These are phyloP conservation scores for Zootermopsis nevadensis DNA, from an alignment of 2,888 invertebrate species.

Conservation along the genomic window DNA sequence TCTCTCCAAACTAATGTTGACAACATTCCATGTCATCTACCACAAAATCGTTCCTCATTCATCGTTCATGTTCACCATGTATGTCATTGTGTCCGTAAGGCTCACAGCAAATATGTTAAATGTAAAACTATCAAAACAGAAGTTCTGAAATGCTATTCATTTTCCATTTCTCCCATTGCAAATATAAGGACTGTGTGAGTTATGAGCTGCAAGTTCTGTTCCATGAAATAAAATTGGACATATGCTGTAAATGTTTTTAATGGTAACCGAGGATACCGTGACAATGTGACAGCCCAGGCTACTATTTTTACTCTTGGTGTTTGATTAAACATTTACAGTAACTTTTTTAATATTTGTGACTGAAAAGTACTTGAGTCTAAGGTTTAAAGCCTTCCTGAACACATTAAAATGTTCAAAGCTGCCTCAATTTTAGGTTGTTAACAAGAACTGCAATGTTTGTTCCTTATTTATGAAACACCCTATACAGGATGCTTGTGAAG, in stretches of 20 bases:
- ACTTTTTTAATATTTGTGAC: too few relatives aligned
- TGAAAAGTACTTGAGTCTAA: too few relatives aligned
- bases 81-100: not conserved
- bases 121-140: too few relatives aligned
- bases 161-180: not conserved
- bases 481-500: not conserved
- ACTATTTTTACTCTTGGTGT: too few relatives aligned
- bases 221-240: not conserved
- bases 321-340: too few relatives aligned
- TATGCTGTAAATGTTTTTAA: not conserved
- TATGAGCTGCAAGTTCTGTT: not conserved
- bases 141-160: not conserved
- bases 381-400: too few relatives aligned
- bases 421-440: not conserved
- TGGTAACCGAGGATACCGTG: not conserved
- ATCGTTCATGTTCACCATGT: not conserved
- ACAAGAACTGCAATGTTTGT: not conserved
- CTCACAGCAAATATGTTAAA: not conserved
- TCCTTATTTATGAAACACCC: conserved; percentile 21
- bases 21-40: too few relatives aligned
- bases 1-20: too few relatives aligned
- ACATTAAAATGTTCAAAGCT: too few relatives aligned
- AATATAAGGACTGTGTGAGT: too few relatives aligned
- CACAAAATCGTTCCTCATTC: too few relatives aligned
- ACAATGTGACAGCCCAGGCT: too few relatives aligned